These are phyloP conservation scores for Nemoura dubitans DNA, from an alignment of 2,888 invertebrate species.

Conservation along the genomic window DNA sequence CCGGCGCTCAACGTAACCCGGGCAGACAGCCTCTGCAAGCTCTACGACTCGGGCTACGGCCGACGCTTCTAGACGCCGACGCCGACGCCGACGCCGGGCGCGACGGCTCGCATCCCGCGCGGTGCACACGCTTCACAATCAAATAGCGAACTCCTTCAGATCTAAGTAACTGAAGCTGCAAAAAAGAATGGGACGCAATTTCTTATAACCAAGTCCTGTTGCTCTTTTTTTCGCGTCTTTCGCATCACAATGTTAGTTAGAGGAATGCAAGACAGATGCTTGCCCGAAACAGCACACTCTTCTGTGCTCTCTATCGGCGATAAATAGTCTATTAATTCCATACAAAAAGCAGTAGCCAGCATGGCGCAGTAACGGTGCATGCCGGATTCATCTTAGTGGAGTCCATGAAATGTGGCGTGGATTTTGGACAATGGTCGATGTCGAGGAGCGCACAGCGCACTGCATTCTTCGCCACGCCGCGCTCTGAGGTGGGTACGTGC, in stretches of 20 bases:
- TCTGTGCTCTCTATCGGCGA: not conserved
- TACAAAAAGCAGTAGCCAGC: not conserved
- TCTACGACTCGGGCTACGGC: constrained; percentile 86
- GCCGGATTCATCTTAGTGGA: not conserved
- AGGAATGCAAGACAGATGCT: not conserved
- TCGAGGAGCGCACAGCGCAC: not conserved
- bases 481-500: constrained; percentile 40
- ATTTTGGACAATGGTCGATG: not conserved
- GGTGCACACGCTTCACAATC: not conserved
- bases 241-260: not conserved
- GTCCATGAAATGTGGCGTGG: constrained; percentile 14
- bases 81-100: not conserved
- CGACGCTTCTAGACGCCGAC: constrained; percentile 69
- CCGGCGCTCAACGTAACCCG: constrained; percentile 66
- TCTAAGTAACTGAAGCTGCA: not conserved
- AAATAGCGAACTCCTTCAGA: not conserved
- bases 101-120: too few relatives aligned
- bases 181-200: not conserved
- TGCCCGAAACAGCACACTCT: not conserved
- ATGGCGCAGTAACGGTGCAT: not conserved
- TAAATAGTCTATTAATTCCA: constrained; percentile 12
- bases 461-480: constrained; percentile 17
- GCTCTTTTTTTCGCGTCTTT: not conserved
- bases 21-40: constrained; percentile 83
- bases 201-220: not conserved